Conservation (phyloP, 2,113 vertebrate genomes). For the Lepisosteus oculatus region DNA sequence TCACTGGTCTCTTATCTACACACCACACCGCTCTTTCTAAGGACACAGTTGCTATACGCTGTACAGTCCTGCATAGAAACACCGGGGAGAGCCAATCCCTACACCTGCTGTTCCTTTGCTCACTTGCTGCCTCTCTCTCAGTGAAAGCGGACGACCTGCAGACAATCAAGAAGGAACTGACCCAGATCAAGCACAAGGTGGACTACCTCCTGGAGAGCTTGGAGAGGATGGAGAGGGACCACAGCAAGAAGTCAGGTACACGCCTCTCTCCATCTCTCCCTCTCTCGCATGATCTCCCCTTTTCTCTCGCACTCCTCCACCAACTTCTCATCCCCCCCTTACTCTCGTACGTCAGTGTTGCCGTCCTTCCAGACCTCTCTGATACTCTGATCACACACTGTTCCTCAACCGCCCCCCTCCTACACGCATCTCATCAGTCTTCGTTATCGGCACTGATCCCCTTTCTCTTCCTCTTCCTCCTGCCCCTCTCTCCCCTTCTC, state of each 20-base stretch:
- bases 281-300: not conserved
- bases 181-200: slow-evolving; percentile 87
- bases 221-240: slow-evolving; percentile 81
- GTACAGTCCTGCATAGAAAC: too few species aligned
- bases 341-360: too few species aligned
- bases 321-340: slow-evolving; percentile 13
- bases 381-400: too few species aligned
- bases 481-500: not conserved
- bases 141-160: slow-evolving; percentile 83
- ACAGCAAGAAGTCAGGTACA: slow-evolving; percentile 72
- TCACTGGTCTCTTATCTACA: too few species aligned
- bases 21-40: too few species aligned
- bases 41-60: too few species aligned
- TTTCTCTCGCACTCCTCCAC: not conserved
- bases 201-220: slow-evolving; percentile 82
- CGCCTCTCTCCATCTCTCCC: too few species aligned
- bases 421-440: too few species aligned
- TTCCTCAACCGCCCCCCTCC: too few species aligned
- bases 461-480: too few species aligned
- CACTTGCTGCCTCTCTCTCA: slow-evolving; percentile 34
- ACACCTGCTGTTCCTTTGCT: not conserved
- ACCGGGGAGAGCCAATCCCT: too few species aligned
- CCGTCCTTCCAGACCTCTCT: too few species aligned
- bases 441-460: not conserved
- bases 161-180: slow-evolving; percentile 83